phyloP scores from a whole-genome alignment of 2,888 invertebrate genomes.

The Phania funesta region DNA sequence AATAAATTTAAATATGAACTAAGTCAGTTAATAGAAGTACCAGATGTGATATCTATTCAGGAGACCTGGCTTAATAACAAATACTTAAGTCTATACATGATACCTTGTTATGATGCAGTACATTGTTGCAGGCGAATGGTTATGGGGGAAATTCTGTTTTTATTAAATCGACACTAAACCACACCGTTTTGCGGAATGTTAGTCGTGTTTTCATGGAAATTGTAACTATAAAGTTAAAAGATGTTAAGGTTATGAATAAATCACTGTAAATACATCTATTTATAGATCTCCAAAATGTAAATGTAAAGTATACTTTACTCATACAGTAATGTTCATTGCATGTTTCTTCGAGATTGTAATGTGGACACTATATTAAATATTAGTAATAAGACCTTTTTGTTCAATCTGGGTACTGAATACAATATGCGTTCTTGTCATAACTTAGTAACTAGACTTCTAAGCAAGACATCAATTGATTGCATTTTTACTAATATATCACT shows the following conservation, averaged over 20 bases:
- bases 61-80: neutral
- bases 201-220: neutral
- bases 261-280: too few species aligned
- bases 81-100: neutral
- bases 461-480: conserved; percentile 3
- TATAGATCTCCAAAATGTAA: too few species aligned
- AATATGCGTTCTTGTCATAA: neutral
- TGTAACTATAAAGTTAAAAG: too few species aligned
- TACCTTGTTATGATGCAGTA: conserved; percentile 7
- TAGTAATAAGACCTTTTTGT: neutral
- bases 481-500: neutral
- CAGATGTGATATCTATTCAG: neutral
- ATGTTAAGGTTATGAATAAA: too few species aligned
- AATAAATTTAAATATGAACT: conserved; percentile 9
- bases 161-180: too few species aligned
- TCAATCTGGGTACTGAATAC: neutral
- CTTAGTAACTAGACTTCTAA: neutral
- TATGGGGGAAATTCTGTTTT: neutral
- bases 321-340: too few species aligned
- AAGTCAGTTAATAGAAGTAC: neutral
- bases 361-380: too few species aligned
- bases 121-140: neutral
- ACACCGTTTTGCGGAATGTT: neutral
- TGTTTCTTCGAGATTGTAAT: too few species aligned
- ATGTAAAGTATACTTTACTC: too few species aligned